A percentile compares a stretch with the other conserved stretches of the same genome.
These are phyloP conservation scores for Myodes glareolus DNA, from an alignment of 2,113 vertebrate genomes.

Conservation along the genomic window DNA sequence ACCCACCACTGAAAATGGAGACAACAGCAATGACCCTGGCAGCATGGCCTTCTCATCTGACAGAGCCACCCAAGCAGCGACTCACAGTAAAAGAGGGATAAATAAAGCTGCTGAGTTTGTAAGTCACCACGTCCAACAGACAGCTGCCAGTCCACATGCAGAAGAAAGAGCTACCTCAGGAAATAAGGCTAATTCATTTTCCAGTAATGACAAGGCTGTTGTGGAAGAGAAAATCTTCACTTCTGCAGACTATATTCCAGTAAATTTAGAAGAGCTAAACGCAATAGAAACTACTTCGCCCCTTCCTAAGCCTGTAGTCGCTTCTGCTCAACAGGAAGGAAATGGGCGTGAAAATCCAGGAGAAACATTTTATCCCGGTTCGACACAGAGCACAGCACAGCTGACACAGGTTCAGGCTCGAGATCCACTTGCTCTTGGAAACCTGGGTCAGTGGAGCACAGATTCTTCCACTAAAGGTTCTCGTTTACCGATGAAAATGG, in stretches of 20 bases:
- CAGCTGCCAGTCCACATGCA: neutral
- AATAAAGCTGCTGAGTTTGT: neutral
- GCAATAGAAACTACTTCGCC: neutral
- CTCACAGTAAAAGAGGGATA: neutral
- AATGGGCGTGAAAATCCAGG: neutral
- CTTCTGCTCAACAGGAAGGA: neutral
- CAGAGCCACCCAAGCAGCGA: neutral
- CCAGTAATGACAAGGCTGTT: neutral
- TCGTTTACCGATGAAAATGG: neutral
- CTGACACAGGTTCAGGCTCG: neutral
- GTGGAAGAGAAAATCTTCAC: neutral
- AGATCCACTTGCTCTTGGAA: neutral
- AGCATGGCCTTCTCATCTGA: neutral
- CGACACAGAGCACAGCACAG: neutral
- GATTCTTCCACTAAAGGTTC: neutral
- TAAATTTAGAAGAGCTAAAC: neutral
- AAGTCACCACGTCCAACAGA: neutral
- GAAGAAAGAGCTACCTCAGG: neutral
- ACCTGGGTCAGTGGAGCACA: neutral
- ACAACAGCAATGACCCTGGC: neutral
- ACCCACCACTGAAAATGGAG: neutral
- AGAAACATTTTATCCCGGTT: neutral
- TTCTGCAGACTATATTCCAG: neutral
- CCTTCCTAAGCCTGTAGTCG: neutral
- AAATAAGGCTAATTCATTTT: neutral